phyloP scores from a whole-genome alignment of 2,888 invertebrate genomes.

The Nebria brevicollis region DNA sequence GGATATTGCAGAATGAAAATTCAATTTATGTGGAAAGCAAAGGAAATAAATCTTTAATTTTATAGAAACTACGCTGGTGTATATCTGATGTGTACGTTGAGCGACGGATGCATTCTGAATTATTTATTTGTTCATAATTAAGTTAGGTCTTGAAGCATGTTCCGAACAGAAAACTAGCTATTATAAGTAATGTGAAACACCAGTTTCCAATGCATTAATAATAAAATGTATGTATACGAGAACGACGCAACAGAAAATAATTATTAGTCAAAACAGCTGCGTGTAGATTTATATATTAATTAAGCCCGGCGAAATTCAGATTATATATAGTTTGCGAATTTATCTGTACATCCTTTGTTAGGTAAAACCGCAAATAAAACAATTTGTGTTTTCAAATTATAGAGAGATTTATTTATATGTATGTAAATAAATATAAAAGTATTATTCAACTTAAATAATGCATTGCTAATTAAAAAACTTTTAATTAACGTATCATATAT shows the following conservation, averaged over 20 bases:
- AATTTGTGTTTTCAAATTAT: background rate
- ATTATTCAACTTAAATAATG: too few species aligned
- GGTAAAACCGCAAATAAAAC: background rate
- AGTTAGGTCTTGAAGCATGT: constrained; percentile 9
- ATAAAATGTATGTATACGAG: background rate
- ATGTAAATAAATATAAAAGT: too few species aligned
- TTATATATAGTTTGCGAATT: background rate
- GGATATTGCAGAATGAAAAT: background rate
- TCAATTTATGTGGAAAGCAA: constrained; percentile 22
- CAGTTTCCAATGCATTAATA: constrained; percentile 7
- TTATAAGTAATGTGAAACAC: constrained; percentile 14
- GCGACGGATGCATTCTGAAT: constrained; percentile 5
- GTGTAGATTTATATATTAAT: background rate
- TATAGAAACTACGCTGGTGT: background rate
- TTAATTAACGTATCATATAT: too few species aligned
- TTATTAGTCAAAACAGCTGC: constrained; percentile 2
- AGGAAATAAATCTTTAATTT: constrained; percentile 31
- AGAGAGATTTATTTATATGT: too few species aligned
- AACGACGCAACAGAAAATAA: background rate
- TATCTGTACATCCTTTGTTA: background rate
- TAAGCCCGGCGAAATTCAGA: background rate
- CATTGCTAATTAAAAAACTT: too few species aligned
- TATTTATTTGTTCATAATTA: constrained; percentile 36
- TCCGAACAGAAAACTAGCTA: constrained; percentile 9
- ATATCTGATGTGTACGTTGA: constrained; percentile 3